Conservation (phyloP, 2,113 vertebrate genomes). For the Pitta sordida region DNA sequence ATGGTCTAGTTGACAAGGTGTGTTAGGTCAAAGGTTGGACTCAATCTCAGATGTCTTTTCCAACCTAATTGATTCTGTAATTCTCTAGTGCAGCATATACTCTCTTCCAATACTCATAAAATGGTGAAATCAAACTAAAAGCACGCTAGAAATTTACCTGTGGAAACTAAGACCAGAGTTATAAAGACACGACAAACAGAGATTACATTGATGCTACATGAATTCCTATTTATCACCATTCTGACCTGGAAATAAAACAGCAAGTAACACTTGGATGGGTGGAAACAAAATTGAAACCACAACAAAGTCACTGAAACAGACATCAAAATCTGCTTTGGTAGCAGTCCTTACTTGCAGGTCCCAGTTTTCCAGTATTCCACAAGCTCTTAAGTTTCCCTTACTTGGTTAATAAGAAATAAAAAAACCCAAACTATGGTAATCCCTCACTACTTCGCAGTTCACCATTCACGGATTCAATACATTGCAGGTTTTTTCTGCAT, state of each 20-base stretch:
- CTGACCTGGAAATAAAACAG: neutral
- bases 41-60: too few species aligned
- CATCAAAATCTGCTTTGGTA: neutral
- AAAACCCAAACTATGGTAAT: neutral
- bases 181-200: neutral
- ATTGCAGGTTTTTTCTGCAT: too few species aligned
- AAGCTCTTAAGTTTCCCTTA: neutral
- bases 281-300: neutral
- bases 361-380: neutral
- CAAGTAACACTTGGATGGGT: neutral
- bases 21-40: too few species aligned
- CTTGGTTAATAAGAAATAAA: neutral
- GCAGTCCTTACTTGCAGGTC: neutral
- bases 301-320: neutral
- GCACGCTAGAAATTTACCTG: neutral
- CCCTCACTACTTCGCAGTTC: too few species aligned
- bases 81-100: neutral
- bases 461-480: too few species aligned
- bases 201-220: neutral
- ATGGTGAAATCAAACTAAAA: neutral
- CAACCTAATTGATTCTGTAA: too few species aligned
- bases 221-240: neutral
- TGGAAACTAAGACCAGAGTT: neutral
- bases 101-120: neutral
- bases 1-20: too few species aligned